A percentile compares a stretch with the other conserved stretches of the same genome.
phyloP scores from a whole-genome alignment of 2,113 vertebrate species.

The Paratilapia polleni region DNA sequence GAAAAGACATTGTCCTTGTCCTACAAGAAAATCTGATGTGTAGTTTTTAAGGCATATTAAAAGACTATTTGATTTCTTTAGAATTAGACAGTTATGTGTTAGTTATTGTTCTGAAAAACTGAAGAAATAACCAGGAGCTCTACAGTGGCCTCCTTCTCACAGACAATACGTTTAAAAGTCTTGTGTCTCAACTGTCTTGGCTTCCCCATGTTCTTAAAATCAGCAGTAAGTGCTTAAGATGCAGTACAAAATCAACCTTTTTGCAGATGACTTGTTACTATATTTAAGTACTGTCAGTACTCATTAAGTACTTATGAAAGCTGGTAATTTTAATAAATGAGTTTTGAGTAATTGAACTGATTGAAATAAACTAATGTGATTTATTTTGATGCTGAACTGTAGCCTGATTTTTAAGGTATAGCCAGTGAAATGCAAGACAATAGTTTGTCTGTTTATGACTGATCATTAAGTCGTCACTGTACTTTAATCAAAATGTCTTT shows the following conservation, averaged over 20 bases:
- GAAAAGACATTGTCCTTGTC: not conserved
- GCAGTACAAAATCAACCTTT: not conserved
- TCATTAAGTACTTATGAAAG: not conserved
- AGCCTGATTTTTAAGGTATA: not conserved
- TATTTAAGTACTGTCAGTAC: not conserved
- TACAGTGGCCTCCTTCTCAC: not conserved
- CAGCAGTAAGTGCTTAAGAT: not conserved
- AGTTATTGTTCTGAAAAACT: not conserved
- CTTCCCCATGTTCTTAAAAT: not conserved
- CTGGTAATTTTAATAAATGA: not conserved
- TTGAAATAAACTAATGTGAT: not conserved
- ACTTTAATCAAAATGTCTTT: not conserved
- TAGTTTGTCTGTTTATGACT: not conserved
- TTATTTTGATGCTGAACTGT: not conserved
- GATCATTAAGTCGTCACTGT: not conserved
- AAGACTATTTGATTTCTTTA: not conserved
- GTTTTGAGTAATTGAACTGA: not conserved
- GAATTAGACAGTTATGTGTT: not conserved
- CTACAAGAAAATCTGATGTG: not conserved
- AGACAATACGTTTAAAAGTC: not conserved
- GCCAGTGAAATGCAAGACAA: not conserved
- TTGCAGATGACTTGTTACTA: conserved; percentile 30
- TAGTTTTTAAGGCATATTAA: too few species aligned
- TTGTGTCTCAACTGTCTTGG: not conserved
- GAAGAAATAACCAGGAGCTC: not conserved